Evolutionary conservation across 2,113 vertebrate genomes (phyloP).

Genomic region (Vimba vimba): DNA sequence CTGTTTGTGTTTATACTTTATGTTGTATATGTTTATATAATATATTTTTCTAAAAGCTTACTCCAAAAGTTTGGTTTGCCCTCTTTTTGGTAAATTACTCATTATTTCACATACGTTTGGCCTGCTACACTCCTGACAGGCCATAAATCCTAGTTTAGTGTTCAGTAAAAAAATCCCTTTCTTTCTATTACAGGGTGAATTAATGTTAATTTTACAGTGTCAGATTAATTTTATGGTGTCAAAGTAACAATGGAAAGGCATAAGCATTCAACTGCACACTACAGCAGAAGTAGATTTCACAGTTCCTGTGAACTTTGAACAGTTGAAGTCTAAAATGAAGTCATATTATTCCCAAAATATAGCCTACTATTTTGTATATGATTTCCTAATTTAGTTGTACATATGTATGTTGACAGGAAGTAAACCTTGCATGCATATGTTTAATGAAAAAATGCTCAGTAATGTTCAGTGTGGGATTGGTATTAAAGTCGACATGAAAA

Average conservation of each 20-base stretch:
- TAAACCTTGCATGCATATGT: neutral
- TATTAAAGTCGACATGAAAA: too few relatives aligned
- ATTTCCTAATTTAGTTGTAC: neutral
- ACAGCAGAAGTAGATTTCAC: neutral
- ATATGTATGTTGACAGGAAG: neutral
- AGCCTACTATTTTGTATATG: neutral
- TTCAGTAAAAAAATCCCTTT: neutral
- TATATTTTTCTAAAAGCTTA: neutral
- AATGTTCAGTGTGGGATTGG: neutral
- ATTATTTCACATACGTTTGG: conserved; percentile 3
- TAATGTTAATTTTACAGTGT: neutral
- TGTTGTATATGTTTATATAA: too few relatives aligned
- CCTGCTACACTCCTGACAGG: neutral
- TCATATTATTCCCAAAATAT: neutral
- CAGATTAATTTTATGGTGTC: neutral
- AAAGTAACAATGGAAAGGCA: neutral
- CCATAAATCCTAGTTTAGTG: neutral
- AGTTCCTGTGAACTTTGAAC: neutral
- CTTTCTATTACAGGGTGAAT: neutral
- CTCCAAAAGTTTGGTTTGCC: neutral
- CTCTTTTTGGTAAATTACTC: conserved; percentile 1
- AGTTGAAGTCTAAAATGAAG: neutral
- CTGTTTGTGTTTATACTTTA: neutral
- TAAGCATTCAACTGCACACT: neutral
- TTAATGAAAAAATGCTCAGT: neutral